A percentile compares a stretch with the other conserved stretches of the same genome.
These are phyloP conservation scores for Drosophila paulistorum DNA, from an alignment of 1,140 invertebrate genomes.

Conservation along the genomic window DNA sequence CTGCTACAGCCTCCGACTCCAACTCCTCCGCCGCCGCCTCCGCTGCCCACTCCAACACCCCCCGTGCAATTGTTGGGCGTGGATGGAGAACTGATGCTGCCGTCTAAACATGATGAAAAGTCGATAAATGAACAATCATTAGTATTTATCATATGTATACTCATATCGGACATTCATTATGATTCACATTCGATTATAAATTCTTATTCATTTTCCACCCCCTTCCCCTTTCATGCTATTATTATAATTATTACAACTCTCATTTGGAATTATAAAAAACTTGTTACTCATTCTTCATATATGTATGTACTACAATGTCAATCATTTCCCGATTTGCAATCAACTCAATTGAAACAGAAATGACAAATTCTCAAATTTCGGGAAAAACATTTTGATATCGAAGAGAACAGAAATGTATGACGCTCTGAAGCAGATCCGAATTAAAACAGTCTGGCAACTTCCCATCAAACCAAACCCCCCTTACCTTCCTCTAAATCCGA, in stretches of 20 bases:
- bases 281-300: neutral
- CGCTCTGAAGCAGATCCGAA: no score
- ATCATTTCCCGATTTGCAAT: neutral
- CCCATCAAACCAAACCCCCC: no score
- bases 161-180: neutral
- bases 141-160: neutral
- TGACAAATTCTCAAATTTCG: no score
- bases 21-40: conserved; percentile 24
- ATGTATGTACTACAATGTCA: no score
- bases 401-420: no score
- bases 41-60: conserved; percentile 37
- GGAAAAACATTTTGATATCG: no score
- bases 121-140: neutral
- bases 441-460: no score
- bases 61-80: conserved; percentile 71
- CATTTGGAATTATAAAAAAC: neutral
- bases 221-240: no score
- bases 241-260: neutral
- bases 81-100: conserved; percentile 81
- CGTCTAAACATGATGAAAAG: conserved; percentile 51
- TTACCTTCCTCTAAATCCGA: no score
- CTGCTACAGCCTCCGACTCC: conserved; percentile 41
- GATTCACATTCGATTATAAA: neutral
- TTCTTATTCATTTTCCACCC: no score
- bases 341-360: no score